Percentiles rank a stretch among this genome's conserved stretches.
phyloP scores from a whole-genome alignment of 92 coral and sea anemone genomes.

The Zoanthus sociatus region DNA sequence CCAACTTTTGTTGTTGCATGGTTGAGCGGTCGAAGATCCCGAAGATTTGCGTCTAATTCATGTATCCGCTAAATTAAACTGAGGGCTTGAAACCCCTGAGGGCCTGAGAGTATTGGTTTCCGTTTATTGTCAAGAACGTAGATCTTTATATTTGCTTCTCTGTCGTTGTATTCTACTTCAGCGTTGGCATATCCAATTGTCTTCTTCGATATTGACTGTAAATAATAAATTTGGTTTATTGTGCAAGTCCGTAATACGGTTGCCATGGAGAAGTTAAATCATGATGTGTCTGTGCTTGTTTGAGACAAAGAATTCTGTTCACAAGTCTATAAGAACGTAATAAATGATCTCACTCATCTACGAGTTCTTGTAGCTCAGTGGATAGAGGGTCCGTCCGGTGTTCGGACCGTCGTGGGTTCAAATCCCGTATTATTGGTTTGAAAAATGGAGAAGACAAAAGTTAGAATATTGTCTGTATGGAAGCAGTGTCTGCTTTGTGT shows the following conservation, averaged over 20 bases:
- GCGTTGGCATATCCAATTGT: neutral
- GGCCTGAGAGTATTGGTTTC: slow-evolving; percentile 61
- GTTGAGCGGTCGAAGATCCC: slow-evolving; percentile 52
- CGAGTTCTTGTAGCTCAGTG: slow-evolving; percentile 21
- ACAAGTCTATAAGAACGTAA: too few species aligned
- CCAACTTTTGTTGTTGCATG: neutral
- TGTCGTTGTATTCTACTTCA: slow-evolving; percentile 14
- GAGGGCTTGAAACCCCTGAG: slow-evolving; percentile 64
- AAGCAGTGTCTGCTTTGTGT: too few species aligned
- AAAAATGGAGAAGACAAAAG: too few species aligned
- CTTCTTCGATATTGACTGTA: slow-evolving; percentile 31
- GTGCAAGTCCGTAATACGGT: too few species aligned
- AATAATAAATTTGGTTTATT: too few species aligned
- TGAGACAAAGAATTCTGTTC: too few species aligned
- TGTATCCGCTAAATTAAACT: slow-evolving; percentile 63
- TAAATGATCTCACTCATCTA: too few species aligned
- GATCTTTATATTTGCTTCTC: slow-evolving; percentile 46
- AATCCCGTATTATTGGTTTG: too few species aligned
- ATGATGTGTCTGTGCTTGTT: too few species aligned
- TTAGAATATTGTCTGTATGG: slow-evolving; percentile 16
- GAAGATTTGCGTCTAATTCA: slow-evolving; percentile 25
- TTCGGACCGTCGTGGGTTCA: too few species aligned
- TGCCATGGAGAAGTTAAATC: too few species aligned
- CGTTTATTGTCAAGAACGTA: slow-evolving; percentile 55
- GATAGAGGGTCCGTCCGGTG: slow-evolving; percentile 45